phyloP scores from a whole-genome alignment of 2,888 invertebrate species.

The Stramonita haemastoma region DNA sequence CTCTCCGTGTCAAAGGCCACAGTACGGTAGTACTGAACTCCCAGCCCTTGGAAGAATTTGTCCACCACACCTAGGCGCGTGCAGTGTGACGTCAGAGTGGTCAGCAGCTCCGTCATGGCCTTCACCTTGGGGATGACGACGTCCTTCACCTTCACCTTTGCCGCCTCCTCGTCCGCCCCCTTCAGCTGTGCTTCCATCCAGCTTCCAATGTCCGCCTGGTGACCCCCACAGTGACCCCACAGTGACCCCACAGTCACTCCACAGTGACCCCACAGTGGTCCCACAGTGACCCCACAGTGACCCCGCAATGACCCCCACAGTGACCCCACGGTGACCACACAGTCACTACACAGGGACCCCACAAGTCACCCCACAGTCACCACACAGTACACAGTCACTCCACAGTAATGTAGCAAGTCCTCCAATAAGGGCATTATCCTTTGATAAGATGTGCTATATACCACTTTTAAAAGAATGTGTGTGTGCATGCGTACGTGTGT shows the following conservation, averaged over 20 bases:
- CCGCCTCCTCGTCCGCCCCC: background rate
- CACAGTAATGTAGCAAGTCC: too few relatives aligned
- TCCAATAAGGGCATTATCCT: too few relatives aligned
- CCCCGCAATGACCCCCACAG: too few relatives aligned
- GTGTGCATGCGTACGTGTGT: background rate
- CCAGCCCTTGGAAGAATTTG: slow-evolving; percentile 64
- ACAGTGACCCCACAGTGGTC: too few relatives aligned
- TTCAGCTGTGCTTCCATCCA: slow-evolving; percentile 54
- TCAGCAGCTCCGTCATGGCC: slow-evolving; percentile 59
- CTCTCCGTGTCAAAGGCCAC: slow-evolving; percentile 67
- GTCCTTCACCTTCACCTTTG: slow-evolving; percentile 54
- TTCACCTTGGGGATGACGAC: slow-evolving; percentile 64
- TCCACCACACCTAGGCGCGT: slow-evolving; percentile 62
- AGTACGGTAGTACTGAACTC: slow-evolving; percentile 69
- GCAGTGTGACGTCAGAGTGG: slow-evolving; percentile 56
- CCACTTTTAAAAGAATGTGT: background rate
- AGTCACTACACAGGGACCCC: too few relatives aligned
- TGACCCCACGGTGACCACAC: too few relatives aligned
- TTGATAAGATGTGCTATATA: too few relatives aligned
- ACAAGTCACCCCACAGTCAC: too few relatives aligned
- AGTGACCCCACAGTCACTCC: background rate
- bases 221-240: background rate
- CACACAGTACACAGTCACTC: too few relatives aligned
- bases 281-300: too few relatives aligned
- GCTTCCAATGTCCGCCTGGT: slow-evolving; percentile 57